Base-by-base conservation (phyloP, 2,113 vertebrate species). In the Nymphicus hollandicus region DNA sequence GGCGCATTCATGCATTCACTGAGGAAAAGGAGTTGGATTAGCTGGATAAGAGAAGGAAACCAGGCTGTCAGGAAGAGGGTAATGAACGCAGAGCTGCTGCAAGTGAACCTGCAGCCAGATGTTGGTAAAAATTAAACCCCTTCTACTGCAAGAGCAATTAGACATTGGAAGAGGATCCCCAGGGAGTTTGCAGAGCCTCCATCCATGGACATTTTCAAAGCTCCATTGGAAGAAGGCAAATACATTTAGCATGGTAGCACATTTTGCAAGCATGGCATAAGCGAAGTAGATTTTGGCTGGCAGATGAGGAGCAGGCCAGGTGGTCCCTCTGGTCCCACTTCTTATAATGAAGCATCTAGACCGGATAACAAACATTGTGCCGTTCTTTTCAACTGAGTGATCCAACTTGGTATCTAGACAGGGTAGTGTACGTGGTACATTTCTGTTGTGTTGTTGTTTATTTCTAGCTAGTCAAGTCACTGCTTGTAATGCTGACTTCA, bases 281-380 rank as follows among this genome's bases (percentile, higher is more conserved):
- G 19, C 6, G n/a, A 88, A 83, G 50, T 6, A 46, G 50, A 17
- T 27, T 52, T 60, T 60, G 23, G 22, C 31, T 52, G 64, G n/a
- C 15, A 91, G 52, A 17, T 53, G 22, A 85, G 17, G 31, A 66
- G 49, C 0, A 2, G 35, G 64, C 8, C 23, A 49, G 31, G 12
- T 5, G 8, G 10, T 58, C 10, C 27, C 28, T 82, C 31, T 80
- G 28, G 41, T 53, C 28, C 66, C 33, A 5, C 10, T 65, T 72
- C 37, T 79, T 53, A 29, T 33, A 52, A 74, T 27, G 29, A 65
- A 79, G 27, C 0, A 1, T 47, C 49, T 58, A 53, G 58, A 73
- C 11, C 1, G 1, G 60, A 47, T 22, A 73, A 28, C 8, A 72
- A 70, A 44, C 7, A 25, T 7, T 6, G 13, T 0, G 1, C 29